phyloP scores from a whole-genome alignment of 2,888 invertebrate species.

The Escarpia spicata region DNA sequence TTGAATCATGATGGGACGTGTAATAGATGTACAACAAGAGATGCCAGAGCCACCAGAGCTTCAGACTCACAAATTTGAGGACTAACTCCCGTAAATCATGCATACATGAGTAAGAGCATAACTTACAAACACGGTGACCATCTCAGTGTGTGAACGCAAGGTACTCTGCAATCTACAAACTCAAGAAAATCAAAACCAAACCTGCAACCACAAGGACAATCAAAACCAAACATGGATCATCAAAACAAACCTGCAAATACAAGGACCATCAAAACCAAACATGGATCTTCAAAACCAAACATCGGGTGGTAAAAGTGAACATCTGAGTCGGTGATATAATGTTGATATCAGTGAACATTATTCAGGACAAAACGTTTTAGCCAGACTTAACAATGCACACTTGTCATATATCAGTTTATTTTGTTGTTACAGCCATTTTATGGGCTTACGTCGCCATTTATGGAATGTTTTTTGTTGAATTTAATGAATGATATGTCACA shows the following conservation, averaged over 20 bases:
- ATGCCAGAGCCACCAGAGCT: neutral
- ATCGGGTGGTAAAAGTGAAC: neutral
- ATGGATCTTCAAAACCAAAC: neutral
- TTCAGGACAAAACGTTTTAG: neutral
- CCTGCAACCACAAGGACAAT: no score
- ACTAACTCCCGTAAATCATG: neutral
- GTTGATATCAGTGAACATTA: neutral
- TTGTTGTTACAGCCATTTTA: neutral
- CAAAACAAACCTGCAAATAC: neutral
- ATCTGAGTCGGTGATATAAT: neutral
- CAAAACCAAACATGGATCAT: no score
- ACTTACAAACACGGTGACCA: neutral
- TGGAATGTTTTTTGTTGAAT: neutral
- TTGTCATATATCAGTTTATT: neutral
- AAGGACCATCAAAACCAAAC: neutral
- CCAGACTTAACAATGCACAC: neutral
- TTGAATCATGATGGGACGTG: neutral
- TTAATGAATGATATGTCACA: neutral
- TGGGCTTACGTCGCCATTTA: neutral
- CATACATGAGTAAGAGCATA: neutral
- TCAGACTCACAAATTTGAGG: neutral
- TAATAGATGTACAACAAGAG: neutral
- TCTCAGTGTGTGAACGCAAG: neutral
- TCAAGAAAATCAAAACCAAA: neutral
- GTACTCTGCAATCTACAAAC: neutral